Evolutionary conservation across 2,888 invertebrate species (phyloP), one percentile per base, ranked within the genome.

Genomic region (Dorcus parallelipipedus): DNA sequence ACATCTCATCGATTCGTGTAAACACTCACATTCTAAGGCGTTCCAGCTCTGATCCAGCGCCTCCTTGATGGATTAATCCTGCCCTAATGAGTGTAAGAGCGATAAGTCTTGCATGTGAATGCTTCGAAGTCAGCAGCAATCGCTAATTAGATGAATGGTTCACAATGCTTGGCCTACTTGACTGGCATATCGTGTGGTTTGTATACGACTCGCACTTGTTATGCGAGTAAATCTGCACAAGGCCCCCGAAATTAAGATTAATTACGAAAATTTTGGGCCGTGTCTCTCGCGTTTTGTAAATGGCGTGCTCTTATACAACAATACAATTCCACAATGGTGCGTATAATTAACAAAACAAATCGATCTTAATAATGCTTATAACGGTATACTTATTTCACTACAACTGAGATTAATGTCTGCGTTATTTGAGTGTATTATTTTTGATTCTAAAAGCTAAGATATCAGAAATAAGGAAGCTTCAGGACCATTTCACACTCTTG

Each of bases 1-100:
- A 45, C 45, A 45, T 45, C 45, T 10, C 14, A 23, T 20, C 17
- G 45, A 45, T 10, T 9, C 9, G 23, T 23, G 23, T 17, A 45
- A 45, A 45, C 20, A 45, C 39, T 54, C 58, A 54, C 54, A 54
- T 54, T 59, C 58, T 54, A 54, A 54, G 48, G 10, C 47, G 47
- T 49, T n/a, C 17, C 55, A 49, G 38, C 66, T 67, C 65, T 61
- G 63, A 64, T 62, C 66, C 62, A 60, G 64, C 63, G 69, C 68
- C 67, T 71, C 69, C 70, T 75, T 78, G 78, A 78, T 78, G 76
- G 76, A 78, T 78, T 78, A 78, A 78, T 78, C 77, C 76, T 67
- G 72, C 75, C 74, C 76, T 78, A 78, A 78, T 78, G 77, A 78
- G 77, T 75, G 77, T 78, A 76, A 78, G 77, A 78, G 76, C 77